Evolutionary conservation across 2,113 vertebrate species (phyloP).

Genomic region (Stegastes partitus): DNA sequence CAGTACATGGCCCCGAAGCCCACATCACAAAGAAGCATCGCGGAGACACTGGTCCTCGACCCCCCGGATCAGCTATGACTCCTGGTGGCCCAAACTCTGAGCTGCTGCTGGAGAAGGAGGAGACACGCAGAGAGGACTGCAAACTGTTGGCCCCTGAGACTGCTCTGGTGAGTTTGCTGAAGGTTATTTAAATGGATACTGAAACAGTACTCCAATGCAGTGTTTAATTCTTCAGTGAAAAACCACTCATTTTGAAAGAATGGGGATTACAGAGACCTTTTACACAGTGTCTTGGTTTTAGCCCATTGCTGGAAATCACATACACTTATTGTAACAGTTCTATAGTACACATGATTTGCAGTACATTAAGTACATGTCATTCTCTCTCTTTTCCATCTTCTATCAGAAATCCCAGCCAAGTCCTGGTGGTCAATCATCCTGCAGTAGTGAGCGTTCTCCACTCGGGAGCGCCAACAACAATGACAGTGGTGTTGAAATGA

Average conservation of each 20-base stretch:
- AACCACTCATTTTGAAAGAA: too few relatives aligned
- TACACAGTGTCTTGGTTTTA: too few relatives aligned
- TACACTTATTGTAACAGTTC: too few relatives aligned
- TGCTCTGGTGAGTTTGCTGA: conserved; percentile 84
- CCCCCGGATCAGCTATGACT: conserved; percentile 74
- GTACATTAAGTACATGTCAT: not conserved
- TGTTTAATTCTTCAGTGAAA: too few relatives aligned
- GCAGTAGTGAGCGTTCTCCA: conserved; percentile 96
- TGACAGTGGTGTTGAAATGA: conserved; percentile 98
- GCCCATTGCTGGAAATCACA: too few relatives aligned
- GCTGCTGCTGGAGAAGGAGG: conserved; percentile 90
- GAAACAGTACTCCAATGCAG: not conserved
- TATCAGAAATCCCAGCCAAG: conserved; percentile 94
- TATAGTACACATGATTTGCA: not conserved
- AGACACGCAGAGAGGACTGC: conserved; percentile 88
- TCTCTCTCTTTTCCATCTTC: not conserved
- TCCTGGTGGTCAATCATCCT: conserved; percentile 94
- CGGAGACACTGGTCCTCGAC: conserved; percentile 87
- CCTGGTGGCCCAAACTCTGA: conserved; percentile 82
- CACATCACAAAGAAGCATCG: conserved; percentile 98
- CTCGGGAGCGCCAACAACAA: conserved; percentile 96
- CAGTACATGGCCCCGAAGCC: conserved; percentile 95
- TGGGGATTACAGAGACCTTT: too few relatives aligned
- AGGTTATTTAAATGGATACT: not conserved
- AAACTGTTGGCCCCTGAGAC: conserved; percentile 90